These are phyloP conservation scores for Leptinotarsa undecemlineata DNA, from an alignment of 1,140 invertebrate genomes.

Conservation along the genomic window DNA sequence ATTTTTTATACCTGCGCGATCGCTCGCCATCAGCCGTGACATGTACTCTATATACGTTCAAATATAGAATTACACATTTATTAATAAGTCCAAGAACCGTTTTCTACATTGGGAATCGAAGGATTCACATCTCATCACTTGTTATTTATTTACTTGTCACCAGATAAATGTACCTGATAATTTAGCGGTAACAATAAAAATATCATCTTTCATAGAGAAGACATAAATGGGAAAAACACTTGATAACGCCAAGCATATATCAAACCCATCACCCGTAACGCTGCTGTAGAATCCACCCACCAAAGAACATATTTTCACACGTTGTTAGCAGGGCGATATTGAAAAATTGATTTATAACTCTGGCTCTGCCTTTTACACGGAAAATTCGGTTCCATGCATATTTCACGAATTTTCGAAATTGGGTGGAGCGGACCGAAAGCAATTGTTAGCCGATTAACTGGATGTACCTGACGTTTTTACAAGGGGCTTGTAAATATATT, in stretches of 20 bases:
- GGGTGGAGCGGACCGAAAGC: conserved; percentile 18
- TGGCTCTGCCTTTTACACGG: conserved; percentile 29
- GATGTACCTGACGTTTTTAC: conserved; percentile 38
- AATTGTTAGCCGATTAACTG: conserved; percentile 25
- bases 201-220: too few relatives aligned
- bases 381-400: conserved; percentile 40
- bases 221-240: background rate
- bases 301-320: conserved; percentile 24
- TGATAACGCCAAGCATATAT: background rate
- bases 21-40: too few relatives aligned
- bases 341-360: conserved; percentile 43
- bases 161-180: too few relatives aligned
- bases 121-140: too few relatives aligned
- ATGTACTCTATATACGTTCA: too few relatives aligned
- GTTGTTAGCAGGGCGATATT: conserved; percentile 33
- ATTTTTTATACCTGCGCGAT: too few relatives aligned
- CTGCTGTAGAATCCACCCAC: conserved; percentile 7
- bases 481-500: conserved; percentile 26
- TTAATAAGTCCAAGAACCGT: too few relatives aligned
- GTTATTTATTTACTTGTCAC: too few relatives aligned
- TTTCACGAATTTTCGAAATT: conserved; percentile 40
- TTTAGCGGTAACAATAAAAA: too few relatives aligned
- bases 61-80: too few relatives aligned
- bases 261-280: conserved; percentile 1
- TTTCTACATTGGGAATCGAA: too few relatives aligned